Evolutionary conservation across 2,113 vertebrate genomes (phyloP), one percentile per base, ranked within the genome.

Genomic region (Hemiprocne comata): DNA sequence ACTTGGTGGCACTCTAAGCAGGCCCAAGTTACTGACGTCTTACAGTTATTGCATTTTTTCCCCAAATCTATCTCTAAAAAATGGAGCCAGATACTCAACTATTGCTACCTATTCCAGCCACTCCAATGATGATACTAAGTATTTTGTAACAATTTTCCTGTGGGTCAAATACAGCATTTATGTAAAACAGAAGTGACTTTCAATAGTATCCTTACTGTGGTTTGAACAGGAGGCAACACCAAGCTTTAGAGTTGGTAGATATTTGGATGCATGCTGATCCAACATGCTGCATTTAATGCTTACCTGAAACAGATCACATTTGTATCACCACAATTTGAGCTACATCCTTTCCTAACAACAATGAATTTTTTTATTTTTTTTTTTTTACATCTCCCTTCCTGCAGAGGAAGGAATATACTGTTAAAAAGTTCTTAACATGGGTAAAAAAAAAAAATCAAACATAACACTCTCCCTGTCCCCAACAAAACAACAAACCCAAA

Each of bases 1-100:
- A 97, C 96, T 85, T 97, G 98, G 86, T 97, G 97, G 98, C 96
- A 95, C 86, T 95, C 73, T 60, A 90, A 83, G 65, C 61, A 94
- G 93, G 93, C 34, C 79, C 82, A 91, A 13, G 10, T 40, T 66
- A 46, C 20, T 40, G 7, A 53, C 4, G 4, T 2, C 17, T 23
- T 14, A 16, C 21, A 20, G 53, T 17, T 44, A 83, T 1, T 51
- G 61, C 40, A 60, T 54, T 31, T 40, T 17, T 24, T 9, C 3
- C 3, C 34, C 24, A 21, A 53, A 69, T 29, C 28, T 24, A 34
- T 34, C 31, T 82, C 50, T 54, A 40, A 29, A 3, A 58, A 60
- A 72, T 66, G 25, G 18, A 86, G 33, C 17, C 18, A 87, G 58
- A 58, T 36, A 75, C 10, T 29, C 23, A 71, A 36, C n/a, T 89